Base-by-base conservation (phyloP, 2,888 invertebrate genomes). In the Arctia plantaginis region DNA sequence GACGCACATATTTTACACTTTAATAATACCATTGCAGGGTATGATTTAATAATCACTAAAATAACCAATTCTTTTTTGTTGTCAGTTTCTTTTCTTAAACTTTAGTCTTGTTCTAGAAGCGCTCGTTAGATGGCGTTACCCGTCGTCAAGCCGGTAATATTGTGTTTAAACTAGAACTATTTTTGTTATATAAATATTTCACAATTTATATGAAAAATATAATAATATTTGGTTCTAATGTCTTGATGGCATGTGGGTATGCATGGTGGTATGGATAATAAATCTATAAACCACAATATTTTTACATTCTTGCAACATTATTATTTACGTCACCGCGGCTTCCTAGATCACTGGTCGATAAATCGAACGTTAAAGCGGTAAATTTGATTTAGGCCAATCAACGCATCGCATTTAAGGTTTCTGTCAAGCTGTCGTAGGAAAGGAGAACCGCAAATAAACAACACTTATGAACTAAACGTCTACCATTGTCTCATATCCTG, bases 371-470 rank as follows among this genome's bases (percentile, higher is more conserved):
- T 62, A 83, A 75, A 77, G 93, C 93, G 94, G 88, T 71, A 89
- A 81, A 86, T 95, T 94, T 87, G 85, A 94, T 83, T 92, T 91
- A 64, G 82, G 78, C 95, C 94, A 95, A 95, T 95, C 89, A 85
- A 74, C 70, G 23, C 33, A 74, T 76, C 72, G 90, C 88, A 86
- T 92, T 90, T 82, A 78, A 74, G 86, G 80, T 87, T 89, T 86
- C 88, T 91, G 91, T 90, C 91, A 91, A 91, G 87, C 80, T 79
- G 81, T 82, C 33, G 72, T 68, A 78, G 72, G 82, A 75, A 76
- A 71, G 47, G 44, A 30, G 67, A 59, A 65, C n/a, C 12, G 10
- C 30, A 76, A 82, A 55, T 12, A 55, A 82, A 85, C 84, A 87
- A 89, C 88, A 88, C 81, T 85, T 81, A 83, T 39, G 78, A 84